These are phyloP conservation scores for Meiosimyza decipiens DNA, from an alignment of 2,888 invertebrate species.

Conservation along the genomic window DNA sequence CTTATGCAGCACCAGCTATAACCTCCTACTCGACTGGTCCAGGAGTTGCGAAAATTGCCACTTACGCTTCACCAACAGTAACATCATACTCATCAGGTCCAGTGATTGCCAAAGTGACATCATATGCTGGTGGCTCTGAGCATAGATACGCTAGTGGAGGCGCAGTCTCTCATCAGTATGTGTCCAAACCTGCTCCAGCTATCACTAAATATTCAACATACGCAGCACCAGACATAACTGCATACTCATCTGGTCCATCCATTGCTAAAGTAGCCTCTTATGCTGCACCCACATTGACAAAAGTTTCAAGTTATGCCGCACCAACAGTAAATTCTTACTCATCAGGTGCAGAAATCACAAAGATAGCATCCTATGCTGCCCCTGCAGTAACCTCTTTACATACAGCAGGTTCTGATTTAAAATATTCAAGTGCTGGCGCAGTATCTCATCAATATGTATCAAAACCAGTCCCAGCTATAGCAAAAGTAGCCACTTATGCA, in stretches of 20 bases:
- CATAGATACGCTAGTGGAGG: slow-evolving; percentile 40
- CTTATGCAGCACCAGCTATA: slow-evolving; percentile 41
- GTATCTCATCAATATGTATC: slow-evolving; percentile 29
- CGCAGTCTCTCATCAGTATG: slow-evolving; percentile 46
- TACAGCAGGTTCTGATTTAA: slow-evolving; percentile 25
- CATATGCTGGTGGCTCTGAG: slow-evolving; percentile 40
- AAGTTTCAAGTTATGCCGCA: slow-evolving; percentile 48
- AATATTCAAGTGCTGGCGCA: slow-evolving; percentile 31
- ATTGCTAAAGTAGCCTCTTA: slow-evolving; percentile 36
- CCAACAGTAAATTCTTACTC: slow-evolving; percentile 35
- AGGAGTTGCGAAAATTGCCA: slow-evolving; percentile 36
- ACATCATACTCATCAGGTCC: slow-evolving; percentile 41
- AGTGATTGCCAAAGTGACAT: slow-evolving; percentile 41
- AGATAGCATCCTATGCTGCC: slow-evolving; percentile 41
- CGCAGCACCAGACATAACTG: slow-evolving; percentile 37
- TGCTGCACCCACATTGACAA: slow-evolving; percentile 37
- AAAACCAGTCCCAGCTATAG: slow-evolving; percentile 29
- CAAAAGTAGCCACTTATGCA: slow-evolving; percentile 44
- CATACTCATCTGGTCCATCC: slow-evolving; percentile 23
- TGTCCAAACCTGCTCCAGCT: slow-evolving; percentile 45
- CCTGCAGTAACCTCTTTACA: not conserved
- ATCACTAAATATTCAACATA: slow-evolving; percentile 29
- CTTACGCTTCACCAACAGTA: slow-evolving; percentile 38
- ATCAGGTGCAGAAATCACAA: slow-evolving; percentile 45
- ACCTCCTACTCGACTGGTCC: slow-evolving; percentile 36